Percentiles rank a stretch among this genome's conserved stretches.
These are phyloP conservation scores for Zaprionus lachaisei DNA, from an alignment of 1,140 invertebrate species.

Conservation along the genomic window DNA sequence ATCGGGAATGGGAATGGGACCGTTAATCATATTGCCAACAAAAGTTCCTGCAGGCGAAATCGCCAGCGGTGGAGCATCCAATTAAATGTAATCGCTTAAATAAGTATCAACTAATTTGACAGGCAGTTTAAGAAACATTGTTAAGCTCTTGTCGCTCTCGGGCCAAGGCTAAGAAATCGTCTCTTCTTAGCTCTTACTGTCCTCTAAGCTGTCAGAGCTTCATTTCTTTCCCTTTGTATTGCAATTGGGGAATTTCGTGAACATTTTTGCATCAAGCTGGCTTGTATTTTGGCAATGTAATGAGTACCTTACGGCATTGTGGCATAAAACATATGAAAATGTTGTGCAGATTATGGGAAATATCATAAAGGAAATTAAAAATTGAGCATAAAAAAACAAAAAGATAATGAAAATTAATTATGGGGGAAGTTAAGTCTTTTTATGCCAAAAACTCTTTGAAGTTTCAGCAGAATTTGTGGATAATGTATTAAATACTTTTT, in stretches of 20 bases:
- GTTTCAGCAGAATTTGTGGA: too few relatives aligned
- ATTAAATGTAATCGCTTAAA: conserved; percentile 14
- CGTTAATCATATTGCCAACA: conserved; percentile 7
- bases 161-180: conserved; percentile 1
- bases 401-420: too few relatives aligned
- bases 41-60: conserved; percentile 5
- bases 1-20: not conserved
- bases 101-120: conserved; percentile 1
- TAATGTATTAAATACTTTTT: too few relatives aligned
- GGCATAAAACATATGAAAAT: not conserved
- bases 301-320: not conserved
- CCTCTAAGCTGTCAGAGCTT: not conserved
- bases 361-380: too few relatives aligned
- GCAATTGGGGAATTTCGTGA: not conserved
- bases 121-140: conserved; percentile 8
- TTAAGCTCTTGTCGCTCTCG: not conserved
- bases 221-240: not conserved
- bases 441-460: too few relatives aligned
- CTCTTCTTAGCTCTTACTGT: not conserved
- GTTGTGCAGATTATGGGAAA: too few relatives aligned
- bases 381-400: too few relatives aligned
- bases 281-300: not conserved
- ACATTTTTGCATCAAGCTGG: not conserved
- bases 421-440: too few relatives aligned
- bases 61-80: conserved; percentile 13